These are phyloP conservation scores for Melospiza georgiana DNA, from an alignment of 2,113 vertebrate species.

Conservation along the genomic window DNA sequence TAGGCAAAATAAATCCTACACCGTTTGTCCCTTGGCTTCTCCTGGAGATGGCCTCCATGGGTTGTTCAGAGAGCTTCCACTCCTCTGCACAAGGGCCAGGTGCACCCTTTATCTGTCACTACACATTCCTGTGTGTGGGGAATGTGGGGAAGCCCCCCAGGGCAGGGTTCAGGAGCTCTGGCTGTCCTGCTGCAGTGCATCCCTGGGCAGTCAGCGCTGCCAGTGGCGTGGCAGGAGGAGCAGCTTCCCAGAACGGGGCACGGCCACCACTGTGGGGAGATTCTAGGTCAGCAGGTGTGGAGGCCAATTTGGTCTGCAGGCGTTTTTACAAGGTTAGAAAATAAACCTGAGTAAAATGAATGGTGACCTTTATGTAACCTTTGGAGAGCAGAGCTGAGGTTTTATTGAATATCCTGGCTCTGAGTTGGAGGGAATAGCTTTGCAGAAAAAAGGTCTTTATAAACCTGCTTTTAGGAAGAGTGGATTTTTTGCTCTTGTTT, in stretches of 20 bases:
- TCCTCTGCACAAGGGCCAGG: neutral
- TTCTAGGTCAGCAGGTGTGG: conserved; percentile 60
- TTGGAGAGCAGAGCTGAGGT: conserved; percentile 23
- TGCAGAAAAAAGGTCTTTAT: neutral
- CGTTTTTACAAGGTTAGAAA: conserved; percentile 58
- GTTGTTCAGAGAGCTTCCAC: neutral
- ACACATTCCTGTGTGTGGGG: accelerated
- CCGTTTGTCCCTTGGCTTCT: neutral
- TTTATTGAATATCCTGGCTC: conserved; percentile 30
- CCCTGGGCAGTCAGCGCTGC: neutral
- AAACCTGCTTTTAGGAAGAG: neutral
- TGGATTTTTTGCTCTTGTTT: neutral
- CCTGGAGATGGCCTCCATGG: neutral
- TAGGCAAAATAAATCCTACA: neutral
- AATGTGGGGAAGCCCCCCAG: neutral
- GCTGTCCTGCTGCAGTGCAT: neutral
- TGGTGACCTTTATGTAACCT: conserved; percentile 60
- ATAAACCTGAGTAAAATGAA: conserved; percentile 56
- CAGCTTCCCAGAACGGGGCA: neutral
- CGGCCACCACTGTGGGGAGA: neutral
- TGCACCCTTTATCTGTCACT: neutral
- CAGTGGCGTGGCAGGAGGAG: neutral
- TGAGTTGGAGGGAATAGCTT: neutral
- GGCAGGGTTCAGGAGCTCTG: neutral
- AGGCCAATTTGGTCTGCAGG: conserved; percentile 43